Percentiles rank a stretch among this genome's conserved stretches.
Evolutionary conservation across 2,113 vertebrate genomes (phyloP).

Genomic region (Leuciscus idus): DNA sequence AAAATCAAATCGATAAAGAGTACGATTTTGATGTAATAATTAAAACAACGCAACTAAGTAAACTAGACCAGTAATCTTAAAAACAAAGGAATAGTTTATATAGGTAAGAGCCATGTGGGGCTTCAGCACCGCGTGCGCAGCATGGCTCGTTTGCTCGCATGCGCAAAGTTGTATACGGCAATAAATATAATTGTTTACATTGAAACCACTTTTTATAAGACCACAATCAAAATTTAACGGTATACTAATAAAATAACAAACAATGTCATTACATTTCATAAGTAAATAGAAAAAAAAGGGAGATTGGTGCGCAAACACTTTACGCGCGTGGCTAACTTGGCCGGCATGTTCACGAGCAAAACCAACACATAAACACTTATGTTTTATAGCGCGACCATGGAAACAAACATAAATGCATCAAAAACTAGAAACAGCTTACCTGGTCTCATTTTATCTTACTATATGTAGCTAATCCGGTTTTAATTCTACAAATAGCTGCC

Average conservation of each 20-base stretch:
- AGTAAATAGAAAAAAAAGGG: background rate
- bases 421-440: background rate
- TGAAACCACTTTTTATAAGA: background rate
- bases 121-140: constrained; percentile 3
- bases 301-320: background rate
- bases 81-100: background rate
- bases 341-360: background rate
- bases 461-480: background rate
- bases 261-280: background rate
- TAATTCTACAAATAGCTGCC: background rate
- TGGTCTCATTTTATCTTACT: constrained; percentile 34
- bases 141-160: background rate
- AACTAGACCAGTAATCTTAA: background rate
- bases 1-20: background rate
- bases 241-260: background rate
- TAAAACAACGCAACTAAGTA: background rate
- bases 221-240: background rate
- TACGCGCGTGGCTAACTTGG: constrained; percentile 1
- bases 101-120: background rate
- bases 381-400: background rate
- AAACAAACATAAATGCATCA: background rate
- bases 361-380: background rate
- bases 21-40: too few species aligned
- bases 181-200: background rate
- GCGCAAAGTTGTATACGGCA: background rate